Evolutionary conservation across 2,113 vertebrate genomes (phyloP).

Genomic region (Circaetus cinerascens): DNA sequence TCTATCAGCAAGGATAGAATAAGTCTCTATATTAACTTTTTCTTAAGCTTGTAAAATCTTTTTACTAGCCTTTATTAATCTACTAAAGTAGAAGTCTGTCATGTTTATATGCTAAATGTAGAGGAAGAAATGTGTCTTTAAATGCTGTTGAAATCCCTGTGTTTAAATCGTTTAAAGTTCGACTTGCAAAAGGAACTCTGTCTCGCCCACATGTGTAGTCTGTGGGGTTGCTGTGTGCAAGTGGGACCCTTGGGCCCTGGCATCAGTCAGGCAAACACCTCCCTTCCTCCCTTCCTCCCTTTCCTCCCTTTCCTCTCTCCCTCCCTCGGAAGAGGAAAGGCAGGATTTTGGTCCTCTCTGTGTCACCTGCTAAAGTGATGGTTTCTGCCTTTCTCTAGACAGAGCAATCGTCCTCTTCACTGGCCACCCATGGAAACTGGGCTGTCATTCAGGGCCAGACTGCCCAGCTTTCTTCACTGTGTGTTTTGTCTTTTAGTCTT

Average conservation of each 20-base stretch:
- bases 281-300: background rate
- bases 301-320: no score
- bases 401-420: background rate
- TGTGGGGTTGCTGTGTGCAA: fast-evolving
- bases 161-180: background rate
- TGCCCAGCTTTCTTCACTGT: fast-evolving
- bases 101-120: background rate
- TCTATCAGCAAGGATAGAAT: background rate
- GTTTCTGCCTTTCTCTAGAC: background rate
- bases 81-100: background rate
- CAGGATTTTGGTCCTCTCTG: background rate
- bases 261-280: fast-evolving
- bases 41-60: background rate
- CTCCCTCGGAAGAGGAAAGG: background rate
- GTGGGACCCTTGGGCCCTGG: background rate
- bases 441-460: background rate
- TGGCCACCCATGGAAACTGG: background rate
- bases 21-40: background rate
- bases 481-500: background rate
- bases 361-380: fast-evolving
- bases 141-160: background rate
- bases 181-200: background rate
- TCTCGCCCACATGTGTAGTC: fast-evolving
- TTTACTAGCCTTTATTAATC: background rate
- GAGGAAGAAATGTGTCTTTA: background rate